phyloP scores from a whole-genome alignment of 1,140 invertebrate genomes.

The Idris sp. region DNA sequence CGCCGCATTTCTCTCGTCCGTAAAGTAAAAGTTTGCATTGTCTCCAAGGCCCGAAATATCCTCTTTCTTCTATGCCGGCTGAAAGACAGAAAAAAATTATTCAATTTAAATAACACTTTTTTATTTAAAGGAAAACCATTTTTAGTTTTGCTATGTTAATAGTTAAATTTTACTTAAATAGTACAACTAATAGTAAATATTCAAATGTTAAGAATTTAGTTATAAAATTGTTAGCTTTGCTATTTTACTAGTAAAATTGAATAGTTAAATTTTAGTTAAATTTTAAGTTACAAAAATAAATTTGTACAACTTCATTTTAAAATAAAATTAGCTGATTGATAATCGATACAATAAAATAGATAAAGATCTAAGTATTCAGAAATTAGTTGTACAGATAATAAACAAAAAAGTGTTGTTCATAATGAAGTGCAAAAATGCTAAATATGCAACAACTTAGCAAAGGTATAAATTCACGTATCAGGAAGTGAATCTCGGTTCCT shows the following conservation, averaged over 20 bases:
- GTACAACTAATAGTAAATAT: no score
- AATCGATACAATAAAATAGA: not conserved
- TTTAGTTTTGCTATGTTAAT: not conserved
- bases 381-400: constrained; percentile 22
- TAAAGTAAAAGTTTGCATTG: constrained; percentile 89
- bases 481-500: constrained; percentile 41
- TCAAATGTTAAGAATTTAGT: no score
- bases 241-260: no score
- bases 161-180: no score
- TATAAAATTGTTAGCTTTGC: no score
- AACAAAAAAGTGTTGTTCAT: not conserved
- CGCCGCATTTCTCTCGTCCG: constrained; percentile 88
- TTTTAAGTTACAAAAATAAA: no score
- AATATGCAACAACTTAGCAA: no score
- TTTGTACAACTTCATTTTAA: no score
- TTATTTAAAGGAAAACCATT: no score
- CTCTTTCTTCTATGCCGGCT: constrained; percentile 84
- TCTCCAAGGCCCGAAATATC: constrained; percentile 91
- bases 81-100: constrained; percentile 64
- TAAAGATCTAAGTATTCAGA: no score
- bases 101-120: not conserved
- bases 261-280: no score
- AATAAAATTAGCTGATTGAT: constrained; percentile 4
- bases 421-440: constrained; percentile 14
- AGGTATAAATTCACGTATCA: constrained; percentile 17